phyloP scores from a whole-genome alignment of 2,113 vertebrate genomes.

The Numenius arquata region DNA sequence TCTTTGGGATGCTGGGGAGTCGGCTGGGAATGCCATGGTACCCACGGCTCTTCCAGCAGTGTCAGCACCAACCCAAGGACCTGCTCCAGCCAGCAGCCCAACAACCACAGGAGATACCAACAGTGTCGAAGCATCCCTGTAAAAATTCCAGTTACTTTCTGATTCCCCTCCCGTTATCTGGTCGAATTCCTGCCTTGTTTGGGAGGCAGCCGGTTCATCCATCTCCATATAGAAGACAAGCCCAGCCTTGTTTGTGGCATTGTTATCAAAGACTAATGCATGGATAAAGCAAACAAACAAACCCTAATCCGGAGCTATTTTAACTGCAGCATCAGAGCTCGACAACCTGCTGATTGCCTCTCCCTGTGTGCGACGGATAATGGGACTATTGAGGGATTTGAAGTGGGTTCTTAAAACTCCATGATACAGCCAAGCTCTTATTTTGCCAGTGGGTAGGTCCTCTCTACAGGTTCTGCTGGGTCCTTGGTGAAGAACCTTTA shows the following conservation, averaged over 20 bases:
- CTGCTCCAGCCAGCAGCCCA: background rate
- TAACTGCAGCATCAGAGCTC: background rate
- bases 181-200: constrained; percentile 33
- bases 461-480: background rate
- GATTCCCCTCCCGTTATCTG: constrained; percentile 44
- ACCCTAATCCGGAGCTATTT: constrained; percentile 43
- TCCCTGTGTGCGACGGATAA: background rate
- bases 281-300: constrained; percentile 55
- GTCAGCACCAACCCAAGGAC: background rate
- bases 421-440: background rate
- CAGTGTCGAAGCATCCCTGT: background rate
- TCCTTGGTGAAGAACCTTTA: background rate
- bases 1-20: background rate
- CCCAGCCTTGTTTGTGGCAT: constrained; percentile 9
- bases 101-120: background rate
- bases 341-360: background rate
- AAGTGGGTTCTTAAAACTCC: background rate
- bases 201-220: constrained; percentile 10
- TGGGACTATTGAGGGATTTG: background rate
- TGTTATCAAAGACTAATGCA: constrained; percentile 42
- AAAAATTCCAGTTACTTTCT: constrained; percentile 40
- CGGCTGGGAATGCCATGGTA: background rate
- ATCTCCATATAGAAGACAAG: constrained; percentile 64
- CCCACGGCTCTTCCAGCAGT: background rate
- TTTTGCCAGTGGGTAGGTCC: background rate